Evolutionary conservation across 1,140 invertebrate species (phyloP).

Genomic region (Aricia agestis): DNA sequence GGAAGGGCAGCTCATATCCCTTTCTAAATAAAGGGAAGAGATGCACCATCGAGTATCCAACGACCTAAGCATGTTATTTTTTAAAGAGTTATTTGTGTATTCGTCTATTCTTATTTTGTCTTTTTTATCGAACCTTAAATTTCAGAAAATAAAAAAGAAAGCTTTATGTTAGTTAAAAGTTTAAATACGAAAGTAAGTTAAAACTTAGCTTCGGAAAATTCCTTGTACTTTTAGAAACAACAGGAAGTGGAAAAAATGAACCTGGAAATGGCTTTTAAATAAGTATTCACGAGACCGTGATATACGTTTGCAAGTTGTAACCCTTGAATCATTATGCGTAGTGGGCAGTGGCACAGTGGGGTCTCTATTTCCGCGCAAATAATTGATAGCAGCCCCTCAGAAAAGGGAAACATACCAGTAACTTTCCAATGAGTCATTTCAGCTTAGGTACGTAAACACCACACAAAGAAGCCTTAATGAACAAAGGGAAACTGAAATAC

Average conservation of each 20-base stretch:
- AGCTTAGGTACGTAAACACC: not conserved
- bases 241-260: too few species aligned
- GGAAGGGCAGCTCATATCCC: not conserved
- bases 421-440: conserved; percentile 10
- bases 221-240: too few species aligned
- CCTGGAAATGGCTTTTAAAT: too few species aligned
- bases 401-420: not conserved
- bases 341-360: not conserved
- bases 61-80: not conserved
- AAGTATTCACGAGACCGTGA: not conserved
- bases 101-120: too few species aligned
- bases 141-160: too few species aligned
- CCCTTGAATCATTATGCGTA: not conserved
- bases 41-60: not conserved
- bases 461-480: not conserved
- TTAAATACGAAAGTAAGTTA: too few species aligned
- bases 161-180: too few species aligned
- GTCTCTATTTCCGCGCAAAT: not conserved
- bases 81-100: not conserved
- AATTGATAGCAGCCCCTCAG: not conserved
- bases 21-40: not conserved
- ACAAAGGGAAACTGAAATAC: not conserved
- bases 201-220: too few species aligned
- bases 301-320: not conserved
- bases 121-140: too few species aligned